Base-by-base conservation (phyloP, 2,113 vertebrate species). In the Chloropsis hardwickii region DNA sequence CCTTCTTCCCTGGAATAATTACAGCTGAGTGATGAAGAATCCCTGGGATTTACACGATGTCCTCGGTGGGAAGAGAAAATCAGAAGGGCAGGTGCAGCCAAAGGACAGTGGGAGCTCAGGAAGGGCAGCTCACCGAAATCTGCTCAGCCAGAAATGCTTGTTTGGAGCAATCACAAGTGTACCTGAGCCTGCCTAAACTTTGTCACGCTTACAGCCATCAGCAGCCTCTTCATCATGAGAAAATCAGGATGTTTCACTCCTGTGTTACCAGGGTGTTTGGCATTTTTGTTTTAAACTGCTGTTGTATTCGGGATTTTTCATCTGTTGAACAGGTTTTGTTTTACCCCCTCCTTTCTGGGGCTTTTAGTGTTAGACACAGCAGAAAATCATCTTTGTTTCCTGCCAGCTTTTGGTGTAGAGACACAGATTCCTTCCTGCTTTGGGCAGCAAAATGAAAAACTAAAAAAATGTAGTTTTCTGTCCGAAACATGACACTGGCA, bases 1-100 rank as follows among this genome's bases (percentile, higher is more conserved):
- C 51, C 28, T 71, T 73, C 71, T 91, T 79, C 71, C 62, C 70
- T 35, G 70, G 57, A 88, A 87, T 92, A 95, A 92, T 94, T 91
- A 87, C 28, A 73, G 77, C 11, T 35, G 81, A 85, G 86, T 24
- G 62, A 39, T 5, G 19, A 81, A 58, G 77, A 81, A 73, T 72
- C 84, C 73, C 78, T 65, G 86, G 81, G 81, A 95, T 94, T 92
- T 85, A 33, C 83, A 89, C n/a, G 39, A 4, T 2, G 45, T 31
- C 54, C 71, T 69, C 0, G 0, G 39, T 0, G 24, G 81, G 78
- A 66, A 82, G 42, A 62, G 33, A 33, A 48, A 87, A 82, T 53
- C 69, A 29, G 58, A 76, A 62, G 74, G 84, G 74, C 81, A 73
- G 60, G 53, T 21, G 70, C 21, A 90, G 45, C 11, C 18, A 84